Base-by-base conservation (phyloP, 2,113 vertebrate species). In the Xiphorhynchus elegans region DNA sequence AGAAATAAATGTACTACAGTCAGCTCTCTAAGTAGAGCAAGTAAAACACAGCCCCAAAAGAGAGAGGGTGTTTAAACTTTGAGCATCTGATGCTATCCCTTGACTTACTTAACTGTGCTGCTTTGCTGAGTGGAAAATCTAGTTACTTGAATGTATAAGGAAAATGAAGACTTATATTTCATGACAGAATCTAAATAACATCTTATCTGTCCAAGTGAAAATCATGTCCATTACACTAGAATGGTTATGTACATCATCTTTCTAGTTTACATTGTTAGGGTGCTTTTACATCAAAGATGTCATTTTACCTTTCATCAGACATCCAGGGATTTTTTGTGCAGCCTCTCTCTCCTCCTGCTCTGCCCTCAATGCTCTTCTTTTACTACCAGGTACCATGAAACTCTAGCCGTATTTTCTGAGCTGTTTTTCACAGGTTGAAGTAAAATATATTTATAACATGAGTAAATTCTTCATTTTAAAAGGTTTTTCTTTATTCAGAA, bases 131-230 rank as follows among this genome's bases (percentile, higher is more conserved):
- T 95, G 94, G 95, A 97, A 95, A 95, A 96, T 95, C 93, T 91
- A 84, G 87, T 95, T 95, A 86, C 91, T 88, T 53, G 73, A 83
- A 85, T 24, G 66, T 84, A 94, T 64, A 86, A 93, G 72, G 84
- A 88, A 94, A 93, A 95, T 90, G 89, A 94, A 95, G 91, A 70
- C 77, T 95, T 96, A 97, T 59, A 96, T 95, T 90, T 95, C 89
- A 81, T 96, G 96, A 95, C 95, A 96, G 91, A 92, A 92, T 95
- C 94, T 95, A 95, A 96, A 95, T 95, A 96, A 96, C 93, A 92
- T 96, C 91, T 80, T 96, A 93, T 93, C 93, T 96, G 87, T 93
- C 87, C 93, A 94, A 95, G 90, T 90, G 82, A 89, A 96, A 96
- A 88, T 92, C 90, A 81, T 78, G 93, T 93, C 89, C 95, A 77